Base-by-base conservation (phyloP, 2,888 invertebrate genomes). In the Drosophila diplacantha region DNA sequence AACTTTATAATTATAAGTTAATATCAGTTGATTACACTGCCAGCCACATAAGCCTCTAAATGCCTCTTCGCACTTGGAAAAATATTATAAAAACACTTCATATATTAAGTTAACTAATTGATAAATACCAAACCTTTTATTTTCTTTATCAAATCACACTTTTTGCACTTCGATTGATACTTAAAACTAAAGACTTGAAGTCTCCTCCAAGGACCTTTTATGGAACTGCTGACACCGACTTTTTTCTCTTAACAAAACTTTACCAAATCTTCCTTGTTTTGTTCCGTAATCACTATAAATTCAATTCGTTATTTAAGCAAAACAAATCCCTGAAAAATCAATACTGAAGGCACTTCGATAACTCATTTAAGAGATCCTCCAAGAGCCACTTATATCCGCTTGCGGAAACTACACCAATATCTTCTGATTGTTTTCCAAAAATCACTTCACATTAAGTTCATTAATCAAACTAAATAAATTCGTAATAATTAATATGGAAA, bases 321-420 rank as follows among this genome's bases (percentile, higher is more conserved):
- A 43, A 26, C 12, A 26, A 22, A 26, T 9, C 7, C 1, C 2
- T 4, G 4, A 38, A 14, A 3, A 20, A 38, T 6, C 3, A 41
- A 41, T 24, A 41, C 24, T 24, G 12, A 26, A 20, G 18, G 14
- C 9, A 11, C 14, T 22, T 52, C 12, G 0, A 38, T 7, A 12
- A 16, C 26, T 4, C 12, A 11, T 11, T 29, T 11, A 32, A 20
- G 11, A 32, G 0, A 1, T 1, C 35, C 9, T 4, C 6, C 20
- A 22, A 37, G 24, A 31, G 26, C 41, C 18, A 5, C 7, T 9
- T 6, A 20, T 11, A n/a, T 12, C 26, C 34, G 34, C 35, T 9
- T 14, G 12, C 0, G n/a, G 24, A 43, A 26, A n/a, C 35, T 43
- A 63, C 50, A 35, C 31, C 50, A 43, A 61, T 51, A 26, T 24